These are phyloP conservation scores for Meloidogyne floridensis DNA, from an alignment of 1,140 invertebrate species.

Conservation along the genomic window DNA sequence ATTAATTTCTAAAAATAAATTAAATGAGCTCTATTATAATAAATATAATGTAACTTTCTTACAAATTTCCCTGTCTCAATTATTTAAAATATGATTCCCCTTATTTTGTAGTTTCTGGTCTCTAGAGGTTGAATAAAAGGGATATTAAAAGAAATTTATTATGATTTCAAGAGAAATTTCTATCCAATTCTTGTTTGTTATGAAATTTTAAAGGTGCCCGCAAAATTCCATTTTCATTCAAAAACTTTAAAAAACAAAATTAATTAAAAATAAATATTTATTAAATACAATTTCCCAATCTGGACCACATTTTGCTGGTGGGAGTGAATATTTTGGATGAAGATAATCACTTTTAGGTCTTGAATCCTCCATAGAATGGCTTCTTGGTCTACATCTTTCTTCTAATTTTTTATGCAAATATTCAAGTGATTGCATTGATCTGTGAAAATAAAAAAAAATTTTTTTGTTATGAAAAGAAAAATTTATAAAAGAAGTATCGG, in stretches of 20 bases:
- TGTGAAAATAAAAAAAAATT: neutral
- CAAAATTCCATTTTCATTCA: neutral
- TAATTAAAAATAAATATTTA: neutral
- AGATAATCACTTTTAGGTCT: conserved; percentile 25
- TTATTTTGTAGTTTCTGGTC: too few species aligned
- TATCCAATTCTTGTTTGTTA: neutral
- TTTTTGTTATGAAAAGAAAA: too few species aligned
- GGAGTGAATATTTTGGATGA: conserved; percentile 34
- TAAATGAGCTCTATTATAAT: too few species aligned
- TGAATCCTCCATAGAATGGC: neutral
- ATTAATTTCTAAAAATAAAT: too few species aligned
- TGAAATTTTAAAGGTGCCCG: neutral
- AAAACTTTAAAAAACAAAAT: neutral
- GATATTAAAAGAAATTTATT: neutral
- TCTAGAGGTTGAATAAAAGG: too few species aligned
- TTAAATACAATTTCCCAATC: neutral
- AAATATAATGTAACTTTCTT: too few species aligned
- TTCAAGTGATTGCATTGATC: neutral
- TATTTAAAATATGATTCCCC: too few species aligned
- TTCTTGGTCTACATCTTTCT: neutral
- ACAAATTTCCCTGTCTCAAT: too few species aligned
- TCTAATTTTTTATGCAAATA: conserved; percentile 8
- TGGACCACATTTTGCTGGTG: conserved; percentile 5
- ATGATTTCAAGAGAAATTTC: neutral
- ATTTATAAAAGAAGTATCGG: too few species aligned